Conservation (phyloP, 2,888 invertebrate species). For the Trisateles emortualis region DNA sequence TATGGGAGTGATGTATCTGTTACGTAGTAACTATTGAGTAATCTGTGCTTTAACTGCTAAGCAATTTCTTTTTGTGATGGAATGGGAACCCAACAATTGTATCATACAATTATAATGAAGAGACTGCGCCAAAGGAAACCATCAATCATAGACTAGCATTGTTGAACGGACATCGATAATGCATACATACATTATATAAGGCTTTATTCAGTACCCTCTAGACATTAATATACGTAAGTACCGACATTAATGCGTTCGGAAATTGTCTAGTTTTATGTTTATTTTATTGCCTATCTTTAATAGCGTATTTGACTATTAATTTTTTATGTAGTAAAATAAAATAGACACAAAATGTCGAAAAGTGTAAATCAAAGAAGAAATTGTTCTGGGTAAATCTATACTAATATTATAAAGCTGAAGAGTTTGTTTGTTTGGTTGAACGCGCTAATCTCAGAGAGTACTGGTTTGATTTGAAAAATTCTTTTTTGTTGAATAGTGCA, state of each 20-base stretch:
- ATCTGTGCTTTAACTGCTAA: not conserved
- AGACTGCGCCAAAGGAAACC: conserved; percentile 35
- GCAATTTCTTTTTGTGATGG: not conserved
- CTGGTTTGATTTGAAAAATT: no score
- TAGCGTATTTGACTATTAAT: no score
- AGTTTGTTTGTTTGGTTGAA: no score
- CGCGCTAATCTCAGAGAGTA: no score
- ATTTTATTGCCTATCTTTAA: not conserved
- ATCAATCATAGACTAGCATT: conserved; percentile 51
- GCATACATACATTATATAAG: conserved; percentile 7
- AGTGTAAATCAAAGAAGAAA: no score
- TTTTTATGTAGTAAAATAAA: no score
- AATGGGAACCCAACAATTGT: not conserved
- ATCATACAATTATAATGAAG: conserved; percentile 31
- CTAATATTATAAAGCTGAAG: no score
- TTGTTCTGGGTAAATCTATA: no score
- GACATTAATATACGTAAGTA: not conserved
- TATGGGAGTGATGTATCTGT: no score
- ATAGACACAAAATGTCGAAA: no score
- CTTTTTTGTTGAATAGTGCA: no score
- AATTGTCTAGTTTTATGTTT: not conserved
- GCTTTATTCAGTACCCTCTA: not conserved
- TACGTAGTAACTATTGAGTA: no score
- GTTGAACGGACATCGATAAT: conserved; percentile 43
- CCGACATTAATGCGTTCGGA: not conserved